These are phyloP conservation scores for Hermaeophaga mercurialis DNA, from an alignment of 2,888 invertebrate species.

Conservation along the genomic window DNA sequence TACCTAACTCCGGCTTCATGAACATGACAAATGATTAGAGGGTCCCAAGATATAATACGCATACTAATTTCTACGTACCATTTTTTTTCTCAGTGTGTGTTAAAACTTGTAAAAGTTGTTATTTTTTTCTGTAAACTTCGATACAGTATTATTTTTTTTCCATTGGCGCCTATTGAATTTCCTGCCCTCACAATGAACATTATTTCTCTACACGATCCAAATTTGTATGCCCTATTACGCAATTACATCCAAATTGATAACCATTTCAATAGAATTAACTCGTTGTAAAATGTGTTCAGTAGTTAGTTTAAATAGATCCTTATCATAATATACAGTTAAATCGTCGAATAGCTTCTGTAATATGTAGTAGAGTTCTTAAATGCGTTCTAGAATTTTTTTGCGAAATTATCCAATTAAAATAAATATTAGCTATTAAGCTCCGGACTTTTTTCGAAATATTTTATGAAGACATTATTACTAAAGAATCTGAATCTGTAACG, in stretches of 20 bases:
- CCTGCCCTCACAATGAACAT: too few species aligned
- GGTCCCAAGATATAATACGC: too few species aligned
- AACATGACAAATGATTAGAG: too few species aligned
- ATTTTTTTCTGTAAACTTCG: too few species aligned
- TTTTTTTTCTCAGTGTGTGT: too few species aligned
- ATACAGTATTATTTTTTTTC: too few species aligned
- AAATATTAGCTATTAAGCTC: conserved; percentile 21
- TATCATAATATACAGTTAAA: conserved; percentile 11
- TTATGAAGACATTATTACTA: conserved; percentile 30
- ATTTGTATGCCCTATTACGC: too few species aligned
- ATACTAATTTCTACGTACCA: too few species aligned
- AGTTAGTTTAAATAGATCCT: background rate
- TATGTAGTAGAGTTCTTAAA: conserved; percentile 2
- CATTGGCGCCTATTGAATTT: too few species aligned
- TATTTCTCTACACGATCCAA: too few species aligned
- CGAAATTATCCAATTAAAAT: conserved; percentile 27
- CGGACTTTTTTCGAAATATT: conserved; percentile 8
- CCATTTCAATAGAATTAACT: background rate
- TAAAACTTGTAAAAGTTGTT: too few species aligned
- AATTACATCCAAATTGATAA: background rate
- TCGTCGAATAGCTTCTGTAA: conserved; percentile 2
- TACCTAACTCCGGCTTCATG: too few species aligned
- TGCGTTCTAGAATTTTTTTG: conserved; percentile 2
- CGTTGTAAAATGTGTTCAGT: background rate
- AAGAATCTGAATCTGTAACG: conserved; percentile 26